These are phyloP conservation scores for Podotricha telesiphe DNA, from an alignment of 2,888 invertebrate species.

Conservation along the genomic window DNA sequence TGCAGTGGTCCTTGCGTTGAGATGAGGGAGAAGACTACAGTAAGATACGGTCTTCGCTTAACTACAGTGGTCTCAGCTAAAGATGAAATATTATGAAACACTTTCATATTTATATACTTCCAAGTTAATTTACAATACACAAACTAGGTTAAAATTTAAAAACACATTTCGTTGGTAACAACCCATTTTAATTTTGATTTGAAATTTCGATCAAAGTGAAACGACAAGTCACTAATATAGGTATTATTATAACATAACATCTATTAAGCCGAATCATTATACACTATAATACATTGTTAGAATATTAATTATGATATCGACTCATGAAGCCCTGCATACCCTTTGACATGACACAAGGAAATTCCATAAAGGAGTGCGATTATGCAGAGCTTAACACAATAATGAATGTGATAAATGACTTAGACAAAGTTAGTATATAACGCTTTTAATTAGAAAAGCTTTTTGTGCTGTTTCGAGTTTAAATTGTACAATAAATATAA, in stretches of 20 bases:
- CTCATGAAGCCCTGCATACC: constrained; percentile 6
- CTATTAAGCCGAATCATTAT: neutral
- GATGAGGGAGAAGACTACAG: too few species aligned
- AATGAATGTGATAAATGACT: neutral
- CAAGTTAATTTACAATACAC: too few species aligned
- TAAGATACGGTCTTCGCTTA: too few species aligned
- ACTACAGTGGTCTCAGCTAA: too few species aligned
- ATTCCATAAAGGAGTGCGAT: constrained; percentile 1
- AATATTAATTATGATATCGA: constrained; percentile 13
- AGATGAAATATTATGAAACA: too few species aligned
- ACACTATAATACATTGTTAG: neutral
- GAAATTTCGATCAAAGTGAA: neutral
- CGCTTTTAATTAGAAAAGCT: neutral
- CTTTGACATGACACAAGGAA: constrained; percentile 10
- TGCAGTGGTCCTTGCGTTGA: too few species aligned
- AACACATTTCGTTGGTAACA: too few species aligned
- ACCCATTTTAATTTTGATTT: too few species aligned
- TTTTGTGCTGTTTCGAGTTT: too few species aligned
- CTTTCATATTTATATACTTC: too few species aligned
- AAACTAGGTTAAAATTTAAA: too few species aligned
- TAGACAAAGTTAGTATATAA: neutral
- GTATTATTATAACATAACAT: neutral
- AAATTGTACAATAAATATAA: too few species aligned
- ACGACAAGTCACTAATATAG: neutral
- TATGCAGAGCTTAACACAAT: neutral